Percentiles rank a stretch among this genome's conserved stretches.
These are phyloP conservation scores for Anagrus nilaparvatae DNA, from an alignment of 1,140 invertebrate species.

Conservation along the genomic window DNA sequence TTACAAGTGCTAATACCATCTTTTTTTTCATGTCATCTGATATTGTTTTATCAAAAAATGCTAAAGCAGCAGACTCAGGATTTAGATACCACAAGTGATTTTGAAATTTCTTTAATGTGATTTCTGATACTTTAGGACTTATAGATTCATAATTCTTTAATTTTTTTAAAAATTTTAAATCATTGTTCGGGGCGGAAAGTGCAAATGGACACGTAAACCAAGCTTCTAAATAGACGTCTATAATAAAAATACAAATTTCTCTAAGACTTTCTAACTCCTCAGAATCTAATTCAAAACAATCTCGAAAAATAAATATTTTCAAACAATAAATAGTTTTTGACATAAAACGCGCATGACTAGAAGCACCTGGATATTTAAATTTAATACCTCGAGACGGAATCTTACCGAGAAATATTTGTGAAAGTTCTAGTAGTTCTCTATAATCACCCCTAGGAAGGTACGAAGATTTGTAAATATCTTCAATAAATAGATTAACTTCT, in stretches of 20 bases:
- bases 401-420: slow-evolving; percentile 18
- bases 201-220: slow-evolving; percentile 16
- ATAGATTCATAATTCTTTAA: slow-evolving; percentile 14
- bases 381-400: slow-evolving; percentile 14
- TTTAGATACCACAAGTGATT: slow-evolving; percentile 18
- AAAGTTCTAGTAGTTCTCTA: slow-evolving; percentile 21
- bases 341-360: slow-evolving; percentile 32
- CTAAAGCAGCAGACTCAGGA: slow-evolving; percentile 15
- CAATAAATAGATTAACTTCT: slow-evolving; percentile 4
- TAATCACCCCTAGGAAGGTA: slow-evolving; percentile 21
- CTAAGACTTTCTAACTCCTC: slow-evolving; percentile 14
- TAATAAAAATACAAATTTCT: slow-evolving; percentile 21
- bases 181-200: slow-evolving; percentile 17
- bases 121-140: slow-evolving; percentile 12
- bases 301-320: slow-evolving; percentile 26
- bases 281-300: slow-evolving; percentile 19
- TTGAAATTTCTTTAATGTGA: slow-evolving; percentile 14
- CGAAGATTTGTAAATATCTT: too few species aligned
- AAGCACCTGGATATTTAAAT: slow-evolving; percentile 18
- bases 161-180: slow-evolving; percentile 19
- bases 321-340: slow-evolving; percentile 31
- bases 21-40: too few species aligned
- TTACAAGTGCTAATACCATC: too few species aligned
- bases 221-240: slow-evolving; percentile 15
- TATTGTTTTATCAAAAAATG: too few species aligned